phyloP scores from a whole-genome alignment of 2,797 vertebrate genomes.

The Scomberomorus guttatus region DNA sequence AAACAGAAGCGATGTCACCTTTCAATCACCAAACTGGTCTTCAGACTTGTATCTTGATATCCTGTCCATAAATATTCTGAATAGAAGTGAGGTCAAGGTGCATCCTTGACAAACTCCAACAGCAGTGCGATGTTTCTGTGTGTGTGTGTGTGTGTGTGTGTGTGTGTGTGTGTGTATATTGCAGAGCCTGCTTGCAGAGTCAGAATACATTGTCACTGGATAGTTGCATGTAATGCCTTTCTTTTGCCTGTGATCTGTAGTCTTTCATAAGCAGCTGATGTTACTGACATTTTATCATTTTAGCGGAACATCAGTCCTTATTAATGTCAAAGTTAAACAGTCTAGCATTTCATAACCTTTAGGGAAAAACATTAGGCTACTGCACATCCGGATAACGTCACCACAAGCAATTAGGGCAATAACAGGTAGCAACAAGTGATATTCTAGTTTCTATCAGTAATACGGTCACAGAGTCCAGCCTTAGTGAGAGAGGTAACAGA shows the following conservation, averaged over 20 bases:
- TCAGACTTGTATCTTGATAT: constrained; percentile 6
- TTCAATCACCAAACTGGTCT: constrained; percentile 6
- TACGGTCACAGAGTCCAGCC: not conserved
- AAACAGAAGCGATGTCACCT: not conserved
- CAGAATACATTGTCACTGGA: not conserved
- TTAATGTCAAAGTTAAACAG: constrained; percentile 18
- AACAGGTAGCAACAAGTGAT: constrained; percentile 2
- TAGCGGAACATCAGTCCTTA: not conserved
- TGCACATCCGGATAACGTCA: constrained; percentile 17
- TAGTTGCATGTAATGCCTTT: constrained; percentile 6
- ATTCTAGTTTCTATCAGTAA: constrained; percentile 8
- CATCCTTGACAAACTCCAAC: constrained; percentile 1
- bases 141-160: not conserved
- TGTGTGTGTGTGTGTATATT: not conserved
- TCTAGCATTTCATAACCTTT: constrained; percentile 11
- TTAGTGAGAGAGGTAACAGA: not conserved
- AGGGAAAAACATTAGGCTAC: constrained; percentile 11
- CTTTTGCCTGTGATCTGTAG: not conserved
- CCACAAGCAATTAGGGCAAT: constrained; percentile 1
- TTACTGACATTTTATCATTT: constrained; percentile 5
- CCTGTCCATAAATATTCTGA: constrained; percentile 1
- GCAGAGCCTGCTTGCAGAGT: not conserved
- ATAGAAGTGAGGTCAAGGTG: constrained; percentile 5
- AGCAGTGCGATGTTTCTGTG: not conserved
- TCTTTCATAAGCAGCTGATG: constrained; percentile 12